A percentile compares a stretch with the other conserved stretches of the same genome.
phyloP scores from a whole-genome alignment of 2,797 vertebrate genomes.

The Ataeniobius toweri region DNA sequence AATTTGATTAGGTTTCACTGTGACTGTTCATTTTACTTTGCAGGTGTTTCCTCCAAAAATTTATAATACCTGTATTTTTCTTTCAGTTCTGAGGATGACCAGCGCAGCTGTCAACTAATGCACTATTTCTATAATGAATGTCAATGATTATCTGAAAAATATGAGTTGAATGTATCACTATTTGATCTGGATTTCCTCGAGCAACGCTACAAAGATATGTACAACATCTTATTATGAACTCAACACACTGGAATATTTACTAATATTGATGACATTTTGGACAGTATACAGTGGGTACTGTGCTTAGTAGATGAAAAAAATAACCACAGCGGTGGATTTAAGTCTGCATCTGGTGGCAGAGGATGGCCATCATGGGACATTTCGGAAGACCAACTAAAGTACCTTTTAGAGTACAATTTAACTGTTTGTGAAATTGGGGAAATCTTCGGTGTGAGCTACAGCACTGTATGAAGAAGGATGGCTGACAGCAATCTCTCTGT shows the following conservation, averaged over 20 bases:
- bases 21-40: not conserved
- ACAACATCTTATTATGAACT: not conserved
- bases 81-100: not conserved
- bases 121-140: not conserved
- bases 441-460: not conserved
- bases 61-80: not conserved
- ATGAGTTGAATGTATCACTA: not conserved
- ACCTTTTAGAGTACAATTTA: not conserved
- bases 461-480: slow-evolving; percentile 1
- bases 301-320: not conserved
- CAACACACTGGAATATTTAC: not conserved
- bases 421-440: not conserved
- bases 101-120: not conserved
- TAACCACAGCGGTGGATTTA: slow-evolving; percentile 6
- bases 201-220: slow-evolving; percentile 1
- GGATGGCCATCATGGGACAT: not conserved
- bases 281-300: slow-evolving; percentile 1
- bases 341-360: not conserved
- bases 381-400: not conserved
- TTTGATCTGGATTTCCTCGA: not conserved
- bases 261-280: slow-evolving; percentile 1
- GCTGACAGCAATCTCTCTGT: slow-evolving; percentile 8
- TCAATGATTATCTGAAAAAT: not conserved
- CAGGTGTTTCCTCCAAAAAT: too few species aligned
- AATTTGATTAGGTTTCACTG: not conserved